Base-by-base conservation (phyloP, 2,888 invertebrate genomes). In the Syrphus vitripennis region DNA sequence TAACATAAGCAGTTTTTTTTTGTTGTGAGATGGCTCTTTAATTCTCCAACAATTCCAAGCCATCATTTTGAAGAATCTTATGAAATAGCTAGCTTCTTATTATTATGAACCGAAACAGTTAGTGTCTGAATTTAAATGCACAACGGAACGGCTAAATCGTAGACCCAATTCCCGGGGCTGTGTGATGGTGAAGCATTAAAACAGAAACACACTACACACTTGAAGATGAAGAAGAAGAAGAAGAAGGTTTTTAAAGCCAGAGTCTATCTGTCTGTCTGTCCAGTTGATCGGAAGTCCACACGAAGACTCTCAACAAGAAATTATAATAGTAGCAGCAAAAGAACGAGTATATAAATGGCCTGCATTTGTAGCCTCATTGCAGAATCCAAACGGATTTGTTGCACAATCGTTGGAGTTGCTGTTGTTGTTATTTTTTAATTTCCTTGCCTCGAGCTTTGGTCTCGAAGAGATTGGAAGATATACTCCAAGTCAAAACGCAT, bases 361-460 rank as follows among this genome's bases (percentile, higher is more conserved):
- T 86, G 86, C 72, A 82, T 69, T 81, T 59, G 69, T 71, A 77
- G 76, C 77, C 77, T 78, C 57, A 69, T 82, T 86, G 69, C 86
- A 78, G 81, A 81, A 76, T 76, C 57, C 63, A 53, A 59, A 53
- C 48, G 45, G 50, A 71, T 70, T 55, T 76, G 48, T 86, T 86
- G 74, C 86, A 82, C 86, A 86, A 86, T 65, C 45, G 16, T 45
- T 42, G 16, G 6, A 14, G 31, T 29, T 16, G 59, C 42, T 24
- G 12, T 61, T 61, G 4, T 42, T 29, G 12, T 29, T 40, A 42
- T 63, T 63, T 9, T 40, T 45, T 57, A 6, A 45, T 63, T 63
- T 63, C 63, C 29, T 65, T 65, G 65, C 65, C 65, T 65, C 65
- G 45, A 65, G 65, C 65, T 65, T 65, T 65, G 65, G 45, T 65